phyloP scores from a whole-genome alignment of 1,140 invertebrate species.

The Drosophila pseudoobscura region DNA sequence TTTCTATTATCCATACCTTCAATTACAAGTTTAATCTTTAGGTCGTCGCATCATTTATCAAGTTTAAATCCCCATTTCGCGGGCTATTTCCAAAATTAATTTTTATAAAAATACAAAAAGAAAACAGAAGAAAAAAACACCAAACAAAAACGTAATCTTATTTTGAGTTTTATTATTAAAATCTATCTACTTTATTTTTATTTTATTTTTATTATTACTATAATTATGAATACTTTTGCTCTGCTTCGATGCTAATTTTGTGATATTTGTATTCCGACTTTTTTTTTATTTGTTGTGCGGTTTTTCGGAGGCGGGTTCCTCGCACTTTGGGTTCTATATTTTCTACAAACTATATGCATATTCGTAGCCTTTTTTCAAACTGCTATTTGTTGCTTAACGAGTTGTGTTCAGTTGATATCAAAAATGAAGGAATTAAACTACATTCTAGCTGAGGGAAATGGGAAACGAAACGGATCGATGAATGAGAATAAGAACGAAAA shows the following conservation, averaged over 20 bases:
- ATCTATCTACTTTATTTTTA: conserved; percentile 12
- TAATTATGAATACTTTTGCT: conserved; percentile 57
- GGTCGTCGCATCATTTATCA: conserved; percentile 26
- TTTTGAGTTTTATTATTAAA: conserved; percentile 73
- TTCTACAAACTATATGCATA: conserved; percentile 12
- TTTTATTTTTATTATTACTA: conserved; percentile 16
- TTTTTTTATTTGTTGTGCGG: conserved; percentile 25
- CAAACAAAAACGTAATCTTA: conserved; percentile 50
- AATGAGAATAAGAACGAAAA: conserved; percentile 59
- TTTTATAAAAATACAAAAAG: conserved; percentile 58
- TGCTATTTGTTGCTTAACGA: conserved; percentile 71
- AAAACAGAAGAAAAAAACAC: conserved; percentile 45
- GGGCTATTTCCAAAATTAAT: conserved; percentile 58
- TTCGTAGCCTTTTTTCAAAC: conserved; percentile 57
- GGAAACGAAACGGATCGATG: conserved; percentile 13
- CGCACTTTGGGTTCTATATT: conserved; percentile 18
- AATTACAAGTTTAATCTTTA: conserved; percentile 67
- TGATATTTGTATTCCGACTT: conserved; percentile 76
- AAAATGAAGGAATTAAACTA: conserved; percentile 40
- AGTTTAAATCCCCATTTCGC: conserved; percentile 51
- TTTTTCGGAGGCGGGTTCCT: conserved; percentile 26
- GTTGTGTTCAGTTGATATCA: conserved; percentile 78
- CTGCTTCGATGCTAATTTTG: conserved; percentile 78
- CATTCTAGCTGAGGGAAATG: conserved; percentile 37
- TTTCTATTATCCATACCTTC: conserved; percentile 62